These are phyloP conservation scores for Allobates femoralis DNA, from an alignment of 2,797 vertebrate species.

Conservation along the genomic window DNA sequence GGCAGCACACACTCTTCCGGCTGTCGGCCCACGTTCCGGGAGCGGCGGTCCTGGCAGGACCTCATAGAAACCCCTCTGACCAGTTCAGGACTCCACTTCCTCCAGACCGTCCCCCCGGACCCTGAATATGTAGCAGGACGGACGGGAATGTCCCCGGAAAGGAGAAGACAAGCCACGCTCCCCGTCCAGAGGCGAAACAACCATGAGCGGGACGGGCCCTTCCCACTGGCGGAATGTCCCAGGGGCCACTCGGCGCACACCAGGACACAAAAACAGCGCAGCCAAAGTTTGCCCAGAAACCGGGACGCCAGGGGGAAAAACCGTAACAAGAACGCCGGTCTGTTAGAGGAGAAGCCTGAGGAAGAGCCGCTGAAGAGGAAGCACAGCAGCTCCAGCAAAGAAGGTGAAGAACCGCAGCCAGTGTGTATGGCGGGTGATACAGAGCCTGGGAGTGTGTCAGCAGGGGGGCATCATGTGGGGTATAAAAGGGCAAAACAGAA, in stretches of 20 bases:
- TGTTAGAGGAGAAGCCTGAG: conserved; percentile 78
- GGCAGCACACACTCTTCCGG: conserved; percentile 83
- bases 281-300: conserved; percentile 86
- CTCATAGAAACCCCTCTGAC: conserved; percentile 90
- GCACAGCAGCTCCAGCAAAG: conserved; percentile 72
- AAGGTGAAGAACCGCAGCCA: conserved; percentile 67
- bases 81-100: conserved; percentile 88
- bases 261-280: conserved; percentile 83
- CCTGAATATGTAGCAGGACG: conserved; percentile 71
- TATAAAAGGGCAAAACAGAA: too few species aligned
- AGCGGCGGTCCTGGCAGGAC: conserved; percentile 89
- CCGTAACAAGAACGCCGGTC: conserved; percentile 66
- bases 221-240: conserved; percentile 83
- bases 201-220: conserved; percentile 84
- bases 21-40: conserved; percentile 82
- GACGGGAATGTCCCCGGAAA: conserved; percentile 79
- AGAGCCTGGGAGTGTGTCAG: neutral
- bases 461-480: too few species aligned
- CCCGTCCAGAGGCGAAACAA: conserved; percentile 75
- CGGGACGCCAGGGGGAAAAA: conserved; percentile 77
- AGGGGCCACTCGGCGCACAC: conserved; percentile 76
- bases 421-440: neutral
- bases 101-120: conserved; percentile 85
- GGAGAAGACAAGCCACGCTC: conserved; percentile 81
- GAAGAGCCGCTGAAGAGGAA: conserved; percentile 74